Evolutionary conservation across 2,113 vertebrate genomes (phyloP), one percentile per base, ranked within the genome.

Genomic region (Megaleporinus macrocephalus): DNA sequence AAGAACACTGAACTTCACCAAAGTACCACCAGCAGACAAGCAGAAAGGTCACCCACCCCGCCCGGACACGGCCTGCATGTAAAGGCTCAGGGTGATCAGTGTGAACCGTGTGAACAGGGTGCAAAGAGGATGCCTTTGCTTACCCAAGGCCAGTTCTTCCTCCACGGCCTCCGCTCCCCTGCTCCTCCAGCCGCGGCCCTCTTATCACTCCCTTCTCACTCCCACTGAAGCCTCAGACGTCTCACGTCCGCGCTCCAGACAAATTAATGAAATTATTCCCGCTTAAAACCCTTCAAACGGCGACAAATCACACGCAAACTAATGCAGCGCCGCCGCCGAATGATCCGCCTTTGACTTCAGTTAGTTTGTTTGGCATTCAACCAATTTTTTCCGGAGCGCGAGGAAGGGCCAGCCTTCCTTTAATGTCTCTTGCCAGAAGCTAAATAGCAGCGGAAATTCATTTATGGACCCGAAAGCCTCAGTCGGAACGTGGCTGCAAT

Each of bases 291-390:
- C 62, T 59, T 62, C 69, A 69, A 62, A 80, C 14, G 41, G 26
- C 12, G 36, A 82, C 66, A 47, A 68, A 76, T 82, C 73, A 26
- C 49, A 76, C 51, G 2, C 51, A 15, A 59, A 75, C 30, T 68
- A 68, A 76, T 61, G 72, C 66, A 76, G 49, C 79, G 41, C 49
- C 68, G 14, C 71, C 74, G 71, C 41, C 13, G 57, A 68, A 81
- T 68, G 47, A 66, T 68, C 57, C 57, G 66, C 71, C 61, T 68
- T 68, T 41, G 61, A 75, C 44, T 57, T 75, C 73, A 55, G 66
- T 75, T 68, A 59, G 62, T 86, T 88, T 85, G 83, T 76, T 78
- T 91, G 87, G 86, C 89, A 90, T 92, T 90, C 88, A 89, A 89
- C 89, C 92, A 87, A 89, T 86, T 59, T 90, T n/a, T 84, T 85